A percentile compares a stretch with the other conserved stretches of the same genome.
phyloP scores from a whole-genome alignment of 2,888 invertebrate species.

The Scaptomyza reducta region DNA sequence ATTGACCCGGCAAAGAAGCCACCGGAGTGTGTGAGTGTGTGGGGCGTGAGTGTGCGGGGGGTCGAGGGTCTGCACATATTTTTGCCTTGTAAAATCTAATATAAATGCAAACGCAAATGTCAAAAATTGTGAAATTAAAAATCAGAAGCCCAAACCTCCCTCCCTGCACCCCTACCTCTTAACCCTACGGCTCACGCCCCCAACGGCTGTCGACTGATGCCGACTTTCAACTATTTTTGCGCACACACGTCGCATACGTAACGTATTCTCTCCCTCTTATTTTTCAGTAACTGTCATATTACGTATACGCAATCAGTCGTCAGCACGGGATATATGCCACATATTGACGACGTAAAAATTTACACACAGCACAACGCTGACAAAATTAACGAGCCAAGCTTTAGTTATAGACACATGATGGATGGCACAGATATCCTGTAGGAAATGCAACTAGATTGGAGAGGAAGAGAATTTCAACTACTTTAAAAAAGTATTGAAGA shows the following conservation, averaged over 20 bases:
- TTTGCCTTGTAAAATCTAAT: conserved; percentile 72
- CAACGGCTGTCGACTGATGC: conserved; percentile 1
- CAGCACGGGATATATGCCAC: conserved; percentile 39
- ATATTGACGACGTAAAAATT: conserved; percentile 56
- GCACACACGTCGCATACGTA: conserved; percentile 64
- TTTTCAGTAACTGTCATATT: conserved; percentile 73
- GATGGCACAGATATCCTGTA: conserved; percentile 15
- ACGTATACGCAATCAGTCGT: conserved; percentile 78
- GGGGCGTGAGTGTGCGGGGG: not conserved
- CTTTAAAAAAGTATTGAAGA: not conserved
- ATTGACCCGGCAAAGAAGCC: conserved; percentile 61
- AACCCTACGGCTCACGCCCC: not conserved
- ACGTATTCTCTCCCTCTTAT: conserved; percentile 17
- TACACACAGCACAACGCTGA: conserved; percentile 27
- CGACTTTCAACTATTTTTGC: conserved; percentile 42
- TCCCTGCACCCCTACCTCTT: too few species aligned
- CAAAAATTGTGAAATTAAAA: conserved; percentile 79
- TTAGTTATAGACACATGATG: not conserved
- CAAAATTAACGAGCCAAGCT: conserved; percentile 39
- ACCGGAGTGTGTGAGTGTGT: conserved; percentile 3
- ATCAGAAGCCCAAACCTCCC: conserved; percentile 47
- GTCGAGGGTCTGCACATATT: conserved; percentile 16
- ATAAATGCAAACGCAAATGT: conserved; percentile 79
- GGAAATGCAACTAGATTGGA: not conserved
- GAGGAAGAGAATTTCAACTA: too few species aligned